Conservation (phyloP, 1,140 invertebrate genomes). For the Bilobella aurantiaca region DNA sequence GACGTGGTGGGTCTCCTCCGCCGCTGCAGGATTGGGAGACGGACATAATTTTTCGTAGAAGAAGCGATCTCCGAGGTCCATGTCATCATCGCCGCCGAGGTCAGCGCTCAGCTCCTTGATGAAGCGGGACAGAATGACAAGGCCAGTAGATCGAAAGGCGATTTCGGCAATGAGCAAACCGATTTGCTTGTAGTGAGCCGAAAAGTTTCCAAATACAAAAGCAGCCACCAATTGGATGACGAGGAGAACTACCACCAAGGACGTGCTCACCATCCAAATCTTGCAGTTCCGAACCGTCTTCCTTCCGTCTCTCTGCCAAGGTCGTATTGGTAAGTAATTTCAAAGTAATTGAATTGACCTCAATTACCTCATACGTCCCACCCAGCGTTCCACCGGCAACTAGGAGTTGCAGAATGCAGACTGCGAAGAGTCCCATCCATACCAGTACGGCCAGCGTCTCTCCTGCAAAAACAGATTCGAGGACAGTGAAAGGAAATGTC, state of each 20-base stretch:
- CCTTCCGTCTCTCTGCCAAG: conserved; percentile 3
- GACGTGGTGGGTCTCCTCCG: neutral
- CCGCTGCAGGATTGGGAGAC: neutral
- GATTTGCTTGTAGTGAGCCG: neutral
- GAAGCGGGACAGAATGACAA: neutral
- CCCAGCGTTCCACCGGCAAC: conserved; percentile 1
- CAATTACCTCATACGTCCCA: conserved; percentile 7
- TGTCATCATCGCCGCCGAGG: neutral
- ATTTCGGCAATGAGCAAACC: neutral
- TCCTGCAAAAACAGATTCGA: neutral
- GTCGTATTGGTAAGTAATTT: neutral
- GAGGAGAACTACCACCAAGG: neutral
- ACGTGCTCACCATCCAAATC: neutral
- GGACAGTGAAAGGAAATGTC: neutral
- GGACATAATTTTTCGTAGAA: conserved; percentile 1
- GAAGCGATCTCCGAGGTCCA: neutral
- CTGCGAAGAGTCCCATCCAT: conserved; percentile 4
- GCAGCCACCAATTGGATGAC: neutral
- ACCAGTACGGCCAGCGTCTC: conserved; percentile 3
- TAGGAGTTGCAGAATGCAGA: conserved; percentile 6
- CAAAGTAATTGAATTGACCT: neutral
- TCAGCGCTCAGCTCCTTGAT: conserved; percentile 7
- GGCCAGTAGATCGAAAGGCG: neutral
- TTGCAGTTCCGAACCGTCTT: conserved; percentile 7
- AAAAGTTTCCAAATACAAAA: neutral